Base-by-base conservation (phyloP, 2,113 vertebrate species). In the Prionailurus bengalensis region DNA sequence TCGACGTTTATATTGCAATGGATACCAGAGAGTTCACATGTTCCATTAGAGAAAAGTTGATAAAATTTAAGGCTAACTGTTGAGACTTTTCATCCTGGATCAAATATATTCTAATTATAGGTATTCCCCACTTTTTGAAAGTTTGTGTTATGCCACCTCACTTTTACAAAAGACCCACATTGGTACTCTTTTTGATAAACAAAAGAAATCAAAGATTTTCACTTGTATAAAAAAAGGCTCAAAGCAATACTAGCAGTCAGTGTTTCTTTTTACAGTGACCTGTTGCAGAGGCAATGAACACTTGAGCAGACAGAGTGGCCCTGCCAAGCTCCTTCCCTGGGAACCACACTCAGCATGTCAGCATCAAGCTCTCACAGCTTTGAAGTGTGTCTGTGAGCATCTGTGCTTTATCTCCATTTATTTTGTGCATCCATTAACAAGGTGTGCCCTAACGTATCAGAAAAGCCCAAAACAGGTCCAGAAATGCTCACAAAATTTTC, bases 91-190 rank as follows among this genome's bases (percentile, higher is more conserved):
- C 0, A 5, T 21, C 1, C 14, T 31, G 45, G 3, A 11, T 58
- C 23, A 92, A 74, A 55, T 58, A 33, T 76, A 61, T 79, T 84
- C 16, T 87, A 97, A 93, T 39, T 83, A 90, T 2, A 65, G 19
- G 33, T 7, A 63, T n/a, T 9, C 29, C 6, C 58, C 5, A 1
- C 29, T n/a, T 78, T 78, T 89, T 73, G 33, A 33, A 31, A 61
- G 42, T 89, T 89, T 78, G 39, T 73, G 23, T 42, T 89, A 48
- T 33, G 15, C 39, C 21, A 7, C 31, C 27, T 63, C 10, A 42
- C 29, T 48, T 89, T 78, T 48, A 78, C 42, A 39, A 89, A 89
- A 89, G 71, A 48, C 53, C 36, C 61, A 89, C 12, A 48, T 76
- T 89, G n/a, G 87, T 76, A 61, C 12, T 63, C 29, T 76, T 61